phyloP scores from a whole-genome alignment of 2,888 invertebrate species.

The Chrysopilus asiliformis region DNA sequence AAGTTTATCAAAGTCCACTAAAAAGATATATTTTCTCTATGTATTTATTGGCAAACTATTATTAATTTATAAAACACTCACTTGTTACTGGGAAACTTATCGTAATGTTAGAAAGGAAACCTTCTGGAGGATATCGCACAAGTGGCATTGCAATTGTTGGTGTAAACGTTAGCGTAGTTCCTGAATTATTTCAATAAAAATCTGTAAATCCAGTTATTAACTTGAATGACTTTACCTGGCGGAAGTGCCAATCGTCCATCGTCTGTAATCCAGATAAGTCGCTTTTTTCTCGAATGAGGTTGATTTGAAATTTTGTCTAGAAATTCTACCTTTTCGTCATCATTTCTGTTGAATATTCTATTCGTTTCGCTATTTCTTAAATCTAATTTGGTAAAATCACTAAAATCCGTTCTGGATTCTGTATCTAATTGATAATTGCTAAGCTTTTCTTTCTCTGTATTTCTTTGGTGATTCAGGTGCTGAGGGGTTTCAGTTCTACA shows the following conservation, averaged over 20 bases:
- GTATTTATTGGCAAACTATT: conserved; percentile 1
- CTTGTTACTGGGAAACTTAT: conserved; percentile 75
- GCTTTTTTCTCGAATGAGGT: conserved; percentile 63
- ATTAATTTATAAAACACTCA: conserved; percentile 38
- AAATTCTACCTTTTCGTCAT: conserved; percentile 18
- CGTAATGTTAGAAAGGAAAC: conserved; percentile 71
- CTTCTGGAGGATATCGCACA: conserved; percentile 72
- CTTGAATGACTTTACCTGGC: too few relatives aligned
- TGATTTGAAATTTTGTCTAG: conserved; percentile 19
- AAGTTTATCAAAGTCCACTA: conserved; percentile 75
- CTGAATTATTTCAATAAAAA: too few relatives aligned
- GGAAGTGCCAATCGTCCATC: conserved; percentile 73
- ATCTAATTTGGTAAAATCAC: background rate
- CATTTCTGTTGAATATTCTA: background rate
- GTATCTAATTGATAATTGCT: too few relatives aligned
- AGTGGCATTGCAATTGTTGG: conserved; percentile 72
- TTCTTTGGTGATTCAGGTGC: too few relatives aligned
- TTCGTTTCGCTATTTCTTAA: background rate
- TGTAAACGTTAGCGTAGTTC: conserved; percentile 63
- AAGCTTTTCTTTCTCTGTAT: too few relatives aligned
- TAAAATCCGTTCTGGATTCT: background rate
- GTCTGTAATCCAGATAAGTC: conserved; percentile 73
- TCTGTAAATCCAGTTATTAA: too few relatives aligned
- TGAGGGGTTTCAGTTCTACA: too few relatives aligned
- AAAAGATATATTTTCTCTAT: conserved; percentile 11